These are phyloP conservation scores for Griposia aprilina DNA, from an alignment of 2,888 invertebrate genomes.

Conservation along the genomic window DNA sequence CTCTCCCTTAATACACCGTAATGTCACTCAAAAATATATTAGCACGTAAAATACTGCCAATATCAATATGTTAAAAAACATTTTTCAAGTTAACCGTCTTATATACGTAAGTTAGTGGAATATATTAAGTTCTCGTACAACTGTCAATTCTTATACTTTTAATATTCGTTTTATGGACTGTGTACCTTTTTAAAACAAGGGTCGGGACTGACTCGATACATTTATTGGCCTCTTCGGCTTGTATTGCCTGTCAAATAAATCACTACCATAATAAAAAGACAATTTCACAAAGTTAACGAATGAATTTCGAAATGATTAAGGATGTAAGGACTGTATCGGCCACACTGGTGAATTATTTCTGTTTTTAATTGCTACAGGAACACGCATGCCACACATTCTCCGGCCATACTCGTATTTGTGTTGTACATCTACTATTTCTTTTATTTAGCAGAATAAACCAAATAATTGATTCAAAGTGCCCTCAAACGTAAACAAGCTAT, in stretches of 20 bases:
- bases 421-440: constrained; percentile 18
- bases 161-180: constrained; percentile 71
- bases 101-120: constrained; percentile 60
- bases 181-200: constrained; percentile 81
- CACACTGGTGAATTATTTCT: constrained; percentile 61
- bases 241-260: constrained; percentile 86
- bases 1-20: constrained; percentile 10
- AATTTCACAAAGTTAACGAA: constrained; percentile 81
- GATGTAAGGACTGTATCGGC: constrained; percentile 68
- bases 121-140: constrained; percentile 74
- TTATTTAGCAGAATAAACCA: constrained; percentile 26
- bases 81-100: constrained; percentile 43
- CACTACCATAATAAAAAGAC: constrained; percentile 85
- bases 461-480: constrained; percentile 26
- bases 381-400: constrained; percentile 44
- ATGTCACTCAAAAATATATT: constrained; percentile 49
- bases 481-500: constrained; percentile 38
- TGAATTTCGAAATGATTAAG: constrained; percentile 84
- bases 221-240: constrained; percentile 84
- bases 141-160: constrained; percentile 76
- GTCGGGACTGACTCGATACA: constrained; percentile 81
- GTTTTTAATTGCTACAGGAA: constrained; percentile 51
- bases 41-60: constrained; percentile 52
- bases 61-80: constrained; percentile 42
- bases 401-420: constrained; percentile 12